Percentiles rank a stretch among this genome's conserved stretches.
phyloP scores from a whole-genome alignment of 2,797 vertebrate species.

The Chaunax sp. region DNA sequence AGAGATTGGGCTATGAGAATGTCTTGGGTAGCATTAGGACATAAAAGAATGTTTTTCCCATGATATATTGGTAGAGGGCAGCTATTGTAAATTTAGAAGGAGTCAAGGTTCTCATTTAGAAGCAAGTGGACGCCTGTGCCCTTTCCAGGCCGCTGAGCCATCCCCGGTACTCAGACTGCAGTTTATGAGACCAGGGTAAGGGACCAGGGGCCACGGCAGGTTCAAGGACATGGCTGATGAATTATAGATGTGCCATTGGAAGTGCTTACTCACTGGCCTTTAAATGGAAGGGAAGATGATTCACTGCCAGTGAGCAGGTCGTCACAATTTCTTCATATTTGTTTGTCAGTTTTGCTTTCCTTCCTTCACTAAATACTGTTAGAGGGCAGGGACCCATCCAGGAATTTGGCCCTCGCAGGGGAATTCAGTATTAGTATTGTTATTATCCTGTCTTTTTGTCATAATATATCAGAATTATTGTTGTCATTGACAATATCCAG shows the following conservation, averaged over 20 bases:
- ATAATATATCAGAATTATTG: no score
- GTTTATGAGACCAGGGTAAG: constrained; percentile 75
- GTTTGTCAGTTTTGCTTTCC: constrained; percentile 65
- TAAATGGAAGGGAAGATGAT: constrained; percentile 66
- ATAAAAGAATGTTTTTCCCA: constrained; percentile 59
- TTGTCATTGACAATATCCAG: no score
- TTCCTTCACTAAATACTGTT: constrained; percentile 47
- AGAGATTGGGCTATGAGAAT: constrained; percentile 44
- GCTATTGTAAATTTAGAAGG: constrained; percentile 62
- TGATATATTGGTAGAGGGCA: constrained; percentile 54
- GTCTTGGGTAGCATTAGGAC: constrained; percentile 42
- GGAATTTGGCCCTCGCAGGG: no score
- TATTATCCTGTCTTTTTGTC: no score
- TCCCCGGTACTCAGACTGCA: constrained; percentile 72
- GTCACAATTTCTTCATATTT: constrained; percentile 64
- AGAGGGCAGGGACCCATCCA: constrained; percentile 1
- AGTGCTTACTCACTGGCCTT: constrained; percentile 80
- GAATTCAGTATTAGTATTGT: no score
- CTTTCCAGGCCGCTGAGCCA: constrained; percentile 80
- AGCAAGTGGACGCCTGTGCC: constrained; percentile 68
- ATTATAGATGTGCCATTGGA: constrained; percentile 83
- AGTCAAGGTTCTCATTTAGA: constrained; percentile 81
- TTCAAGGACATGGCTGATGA: constrained; percentile 82
- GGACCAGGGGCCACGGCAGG: constrained; percentile 47
- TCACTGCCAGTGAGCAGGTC: constrained; percentile 65